Evolutionary conservation across 2,797 vertebrate genomes (phyloP).

Genomic region (Sebastiscus albofasciatus): DNA sequence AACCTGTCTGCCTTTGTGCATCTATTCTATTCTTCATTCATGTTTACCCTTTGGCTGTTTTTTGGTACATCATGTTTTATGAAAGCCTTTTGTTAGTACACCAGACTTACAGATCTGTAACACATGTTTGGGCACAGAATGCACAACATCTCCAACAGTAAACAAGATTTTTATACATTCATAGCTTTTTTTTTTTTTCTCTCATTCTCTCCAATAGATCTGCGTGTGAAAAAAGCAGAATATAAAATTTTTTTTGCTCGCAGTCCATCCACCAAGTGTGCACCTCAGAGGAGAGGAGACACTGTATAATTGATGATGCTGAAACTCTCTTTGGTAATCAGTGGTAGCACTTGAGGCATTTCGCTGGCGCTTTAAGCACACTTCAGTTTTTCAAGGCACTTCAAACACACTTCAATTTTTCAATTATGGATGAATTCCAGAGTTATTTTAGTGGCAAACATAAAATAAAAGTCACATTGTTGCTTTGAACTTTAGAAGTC

Average conservation of each 20-base stretch:
- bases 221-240: background rate
- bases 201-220: background rate
- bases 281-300: conserved; percentile 29
- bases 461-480: conserved; percentile 18
- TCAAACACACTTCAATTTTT: conserved; percentile 19
- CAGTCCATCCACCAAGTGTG: conserved; percentile 18
- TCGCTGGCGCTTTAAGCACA: conserved; percentile 14
- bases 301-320: conserved; percentile 59
- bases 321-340: conserved; percentile 58
- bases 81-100: conserved; percentile 9
- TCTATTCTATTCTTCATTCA: background rate
- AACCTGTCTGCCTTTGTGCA: background rate
- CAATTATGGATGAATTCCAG: conserved; percentile 15
- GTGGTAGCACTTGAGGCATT: conserved; percentile 42
- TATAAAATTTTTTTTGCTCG: background rate
- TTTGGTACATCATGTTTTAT: conserved; percentile 21
- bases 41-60: background rate
- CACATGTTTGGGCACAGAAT: conserved; percentile 14
- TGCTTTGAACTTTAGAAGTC: conserved; percentile 7
- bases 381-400: conserved; percentile 30
- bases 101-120: conserved; percentile 20
- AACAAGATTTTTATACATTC: conserved; percentile 10
- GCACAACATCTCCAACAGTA: conserved; percentile 5
- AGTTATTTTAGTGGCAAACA: conserved; percentile 1
- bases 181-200: background rate